phyloP scores from a whole-genome alignment of 2,888 invertebrate species.

The Magallana nippona region DNA sequence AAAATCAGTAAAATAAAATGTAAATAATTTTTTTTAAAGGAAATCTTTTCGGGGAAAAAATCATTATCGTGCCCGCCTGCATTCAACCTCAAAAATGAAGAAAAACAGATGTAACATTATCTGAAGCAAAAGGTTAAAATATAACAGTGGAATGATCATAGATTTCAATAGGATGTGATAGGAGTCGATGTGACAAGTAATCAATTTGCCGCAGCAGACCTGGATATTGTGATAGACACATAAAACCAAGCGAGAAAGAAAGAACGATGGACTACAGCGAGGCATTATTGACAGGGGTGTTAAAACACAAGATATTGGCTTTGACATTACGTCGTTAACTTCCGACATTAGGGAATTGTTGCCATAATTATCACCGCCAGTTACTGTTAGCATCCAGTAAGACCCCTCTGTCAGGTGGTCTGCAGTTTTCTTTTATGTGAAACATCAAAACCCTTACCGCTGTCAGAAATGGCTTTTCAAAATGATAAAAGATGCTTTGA shows the following conservation, averaged over 20 bases:
- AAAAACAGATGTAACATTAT: constrained; percentile 23
- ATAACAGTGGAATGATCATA: constrained; percentile 29
- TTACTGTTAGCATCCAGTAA: constrained; percentile 44
- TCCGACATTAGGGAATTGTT: constrained; percentile 53
- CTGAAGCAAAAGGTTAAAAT: constrained; percentile 27
- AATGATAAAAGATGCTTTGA: constrained; percentile 47
- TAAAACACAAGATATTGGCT: constrained; percentile 50
- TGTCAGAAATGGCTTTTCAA: constrained; percentile 41
- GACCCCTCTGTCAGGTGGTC: constrained; percentile 51
- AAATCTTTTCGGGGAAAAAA: background rate
- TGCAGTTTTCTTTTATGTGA: constrained; percentile 46
- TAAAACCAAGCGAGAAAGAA: constrained; percentile 43
- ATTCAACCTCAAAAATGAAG: constrained; percentile 26
- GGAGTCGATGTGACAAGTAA: constrained; percentile 18
- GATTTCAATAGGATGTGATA: constrained; percentile 32
- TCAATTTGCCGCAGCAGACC: constrained; percentile 29
- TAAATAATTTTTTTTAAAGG: background rate
- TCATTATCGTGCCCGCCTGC: constrained; percentile 28
- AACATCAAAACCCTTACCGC: constrained; percentile 48
- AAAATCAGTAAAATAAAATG: constrained; percentile 22
- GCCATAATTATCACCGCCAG: constrained; percentile 51
- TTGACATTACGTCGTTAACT: constrained; percentile 52
- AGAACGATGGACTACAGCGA: constrained; percentile 43
- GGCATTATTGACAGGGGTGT: constrained; percentile 51
- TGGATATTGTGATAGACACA: constrained; percentile 48